Evolutionary conservation across 2,113 vertebrate species (phyloP), one percentile per base, ranked within the genome.

Genomic region (Platichthys stellatus): DNA sequence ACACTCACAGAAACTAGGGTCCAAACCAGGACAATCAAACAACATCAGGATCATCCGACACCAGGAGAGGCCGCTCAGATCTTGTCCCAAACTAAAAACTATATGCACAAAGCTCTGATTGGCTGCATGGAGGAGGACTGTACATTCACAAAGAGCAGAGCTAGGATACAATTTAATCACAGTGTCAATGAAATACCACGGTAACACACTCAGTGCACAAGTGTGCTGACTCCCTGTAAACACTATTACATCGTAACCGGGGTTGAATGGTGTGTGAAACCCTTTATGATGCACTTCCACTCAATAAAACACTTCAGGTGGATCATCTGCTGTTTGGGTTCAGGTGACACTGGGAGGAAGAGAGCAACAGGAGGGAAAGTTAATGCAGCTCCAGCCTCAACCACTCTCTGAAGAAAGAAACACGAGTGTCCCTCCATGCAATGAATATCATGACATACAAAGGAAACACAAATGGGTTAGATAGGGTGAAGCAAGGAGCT

Each of bases 221-320:
- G 15, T 26, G 43, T 0, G 14, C 21, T 15, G 26, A 13, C 20
- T 63, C 21, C 15, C 21, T 54, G 9, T n/a, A 26, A 40, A 24
- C 14, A 8, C 24, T 13, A 71, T 47, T 66, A 56, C 57, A 57
- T 31, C n/a, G 40, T 81, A 23, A 78, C 72, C 43, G 38, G 51
- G 28, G 67, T 69, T 70, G 71, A 81, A 85, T 83, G 74, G 38
- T 35, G 80, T 24, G 74, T 83, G 23, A 78, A 35, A 86, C 68
- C 58, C 58, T 85, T 68, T 56, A 53, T 26, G 71, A 31, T 63
- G 51, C 13, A 3, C 17, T 57, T 35, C 35, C 63, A 72, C 9
- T 66, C 58, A 61, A 80, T 80, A 63, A 84, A 80, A 68, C 13
- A 57, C 63, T 38, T 53, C 26, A 63, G 57, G 3, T 64, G 64